These are phyloP conservation scores for Oreochromis niloticus DNA, from an alignment of 2,113 vertebrate species.

Conservation along the genomic window DNA sequence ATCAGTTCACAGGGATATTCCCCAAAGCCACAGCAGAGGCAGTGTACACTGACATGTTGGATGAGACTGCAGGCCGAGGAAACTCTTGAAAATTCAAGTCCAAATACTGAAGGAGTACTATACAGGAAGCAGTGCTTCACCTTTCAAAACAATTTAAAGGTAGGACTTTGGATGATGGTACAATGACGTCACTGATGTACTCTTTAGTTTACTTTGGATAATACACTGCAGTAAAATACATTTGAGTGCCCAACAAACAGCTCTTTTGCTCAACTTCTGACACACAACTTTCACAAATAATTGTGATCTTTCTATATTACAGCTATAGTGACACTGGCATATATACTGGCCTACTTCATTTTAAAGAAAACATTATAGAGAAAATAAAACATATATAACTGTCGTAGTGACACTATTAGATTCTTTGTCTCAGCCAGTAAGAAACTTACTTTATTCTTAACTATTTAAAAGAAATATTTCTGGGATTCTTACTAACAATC, in stretches of 20 bases:
- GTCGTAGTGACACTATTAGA: not conserved
- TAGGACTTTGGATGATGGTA: not conserved
- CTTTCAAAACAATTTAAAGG: not conserved
- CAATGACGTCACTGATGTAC: not conserved
- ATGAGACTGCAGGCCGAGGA: not conserved
- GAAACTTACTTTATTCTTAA: not conserved
- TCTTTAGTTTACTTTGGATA: not conserved
- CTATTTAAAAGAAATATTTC: not conserved
- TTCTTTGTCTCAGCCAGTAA: not conserved
- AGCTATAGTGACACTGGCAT: not conserved
- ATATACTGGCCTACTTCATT: not conserved
- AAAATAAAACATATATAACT: not conserved
- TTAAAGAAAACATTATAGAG: not conserved
- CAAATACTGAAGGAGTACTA: not conserved
- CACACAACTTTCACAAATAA: not conserved
- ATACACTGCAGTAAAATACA: not conserved
- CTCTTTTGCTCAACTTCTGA: not conserved
- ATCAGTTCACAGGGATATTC: not conserved
- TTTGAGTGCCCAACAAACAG: not conserved
- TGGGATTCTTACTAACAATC: not conserved
- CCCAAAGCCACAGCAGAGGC: not conserved
- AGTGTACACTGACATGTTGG: not conserved
- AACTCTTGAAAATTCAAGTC: not conserved
- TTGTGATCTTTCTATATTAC: not conserved
- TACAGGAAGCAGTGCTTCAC: not conserved